Conservation (phyloP, 2,797 vertebrate genomes). For the Lateolabrax maculatus region DNA sequence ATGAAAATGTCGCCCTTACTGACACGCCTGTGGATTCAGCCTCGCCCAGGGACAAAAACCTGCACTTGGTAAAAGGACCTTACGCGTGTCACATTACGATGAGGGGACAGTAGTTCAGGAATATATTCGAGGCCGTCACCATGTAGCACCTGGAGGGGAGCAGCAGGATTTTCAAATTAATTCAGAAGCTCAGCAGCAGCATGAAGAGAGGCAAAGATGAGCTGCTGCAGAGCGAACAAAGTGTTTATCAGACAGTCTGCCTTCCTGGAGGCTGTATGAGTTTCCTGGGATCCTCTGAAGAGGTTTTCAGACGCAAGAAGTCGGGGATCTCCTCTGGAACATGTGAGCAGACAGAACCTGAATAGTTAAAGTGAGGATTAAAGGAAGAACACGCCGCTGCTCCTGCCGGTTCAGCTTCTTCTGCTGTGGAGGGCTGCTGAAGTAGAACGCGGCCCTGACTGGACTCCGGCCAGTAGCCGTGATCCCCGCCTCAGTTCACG, state of each 20-base stretch:
- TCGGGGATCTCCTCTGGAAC: conserved; percentile 45
- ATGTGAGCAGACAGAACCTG: conserved; percentile 32
- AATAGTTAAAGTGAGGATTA: conserved; percentile 47
- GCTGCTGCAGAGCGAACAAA: conserved; percentile 56
- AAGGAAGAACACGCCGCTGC: conserved; percentile 2
- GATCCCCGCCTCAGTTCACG: conserved; percentile 33
- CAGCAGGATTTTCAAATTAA: conserved; percentile 51
- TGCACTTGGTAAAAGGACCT: background rate
- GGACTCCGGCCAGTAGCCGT: conserved; percentile 43
- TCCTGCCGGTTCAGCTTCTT: conserved; percentile 21
- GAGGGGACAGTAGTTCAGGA: conserved; percentile 29
- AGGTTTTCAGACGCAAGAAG: conserved; percentile 34
- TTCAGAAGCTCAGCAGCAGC: conserved; percentile 47
- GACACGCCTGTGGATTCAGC: background rate
- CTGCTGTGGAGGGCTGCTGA: conserved; percentile 11
- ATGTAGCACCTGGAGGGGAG: conserved; percentile 49
- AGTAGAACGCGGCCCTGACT: conserved; percentile 6
- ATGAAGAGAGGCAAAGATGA: conserved; percentile 44
- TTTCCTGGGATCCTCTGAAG: conserved; percentile 60
- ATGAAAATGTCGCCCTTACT: background rate
- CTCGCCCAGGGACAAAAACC: conserved; percentile 7
- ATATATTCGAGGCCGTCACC: conserved; percentile 42
- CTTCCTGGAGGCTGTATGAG: conserved; percentile 54
- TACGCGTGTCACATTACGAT: conserved; percentile 38
- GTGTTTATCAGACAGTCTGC: conserved; percentile 54